Base-by-base conservation (phyloP, 2,797 vertebrate genomes). In the Mionectes olivaceus region DNA sequence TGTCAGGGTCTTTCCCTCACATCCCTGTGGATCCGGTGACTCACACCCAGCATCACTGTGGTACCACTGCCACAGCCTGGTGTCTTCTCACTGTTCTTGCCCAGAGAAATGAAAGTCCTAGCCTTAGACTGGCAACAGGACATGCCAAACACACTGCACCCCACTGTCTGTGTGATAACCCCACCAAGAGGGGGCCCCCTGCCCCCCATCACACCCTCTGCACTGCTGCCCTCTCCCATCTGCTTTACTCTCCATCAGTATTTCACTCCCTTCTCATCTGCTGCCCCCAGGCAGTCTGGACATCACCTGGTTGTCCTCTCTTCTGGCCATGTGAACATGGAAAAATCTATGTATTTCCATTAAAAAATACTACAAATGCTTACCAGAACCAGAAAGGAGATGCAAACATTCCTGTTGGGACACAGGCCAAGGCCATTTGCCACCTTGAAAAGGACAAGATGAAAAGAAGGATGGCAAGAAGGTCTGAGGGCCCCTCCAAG, bases 21-120 rank as follows among this genome's bases (percentile, higher is more conserved):
- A 19, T 10, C 16, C 11, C 43, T n/a, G 4, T 4, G 1, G 1
- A 32, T 53, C 15, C 37, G 24, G 5, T 0, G 0, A 30, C 73
- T 81, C 2, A 0, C 37, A 41, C 11, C 49, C 43, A 37, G 18
- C 1, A 1, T 15, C 69, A 41, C 15, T 1, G 8, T 9, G 52
- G 35, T 15, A 10, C 33, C 33, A 17, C 21, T 18, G 2, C 56
- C 64, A 19, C 50, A 82, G 13, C 32, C 44, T 2, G 3, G 14
- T 2, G 2, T 32, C 27, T 19, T 33, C 56, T 33, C 10, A 3
- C 3, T 1, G 6, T 41, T 22, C 1, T 22, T n/a, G 11, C 43
- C 50, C 67, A 68, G 44, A 21, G 28, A 11, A 17, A 3, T 33
- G 53, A 52, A 9, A 8, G 23, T 27, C 41, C 30, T 22, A 24